Percentiles rank a stretch among this genome's conserved stretches.
phyloP scores from a whole-genome alignment of 2,888 invertebrate species.

The Bombylius major region DNA sequence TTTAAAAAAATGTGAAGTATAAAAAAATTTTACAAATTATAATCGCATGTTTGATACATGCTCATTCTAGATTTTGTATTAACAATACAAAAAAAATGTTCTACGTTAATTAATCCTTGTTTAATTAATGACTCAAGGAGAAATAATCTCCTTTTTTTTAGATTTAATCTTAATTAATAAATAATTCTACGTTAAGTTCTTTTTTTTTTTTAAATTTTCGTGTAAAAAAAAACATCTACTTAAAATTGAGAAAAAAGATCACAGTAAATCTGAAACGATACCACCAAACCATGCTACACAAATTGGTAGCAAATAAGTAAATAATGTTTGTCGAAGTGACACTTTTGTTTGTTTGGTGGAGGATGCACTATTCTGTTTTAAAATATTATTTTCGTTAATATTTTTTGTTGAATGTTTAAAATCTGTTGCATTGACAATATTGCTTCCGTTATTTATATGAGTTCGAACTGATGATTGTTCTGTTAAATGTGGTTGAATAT shows the following conservation, averaged over 20 bases:
- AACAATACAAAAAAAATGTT: no score
- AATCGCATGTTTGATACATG: no score
- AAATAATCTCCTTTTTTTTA: neutral
- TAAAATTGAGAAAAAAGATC: constrained; percentile 37
- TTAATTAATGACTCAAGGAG: neutral
- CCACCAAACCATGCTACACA: constrained; percentile 78
- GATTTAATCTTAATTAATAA: neutral
- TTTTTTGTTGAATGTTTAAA: constrained; percentile 16
- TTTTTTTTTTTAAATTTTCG: neutral
- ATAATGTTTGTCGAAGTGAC: constrained; percentile 36
- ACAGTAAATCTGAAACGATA: constrained; percentile 70
- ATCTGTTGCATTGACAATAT: constrained; percentile 15
- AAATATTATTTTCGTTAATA: constrained; percentile 14
- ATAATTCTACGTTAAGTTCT: neutral
- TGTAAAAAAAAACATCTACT: neutral
- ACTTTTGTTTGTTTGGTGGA: constrained; percentile 11
- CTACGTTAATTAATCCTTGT: no score
- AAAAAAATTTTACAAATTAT: no score
- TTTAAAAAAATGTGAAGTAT: no score
- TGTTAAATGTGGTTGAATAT: constrained; percentile 17
- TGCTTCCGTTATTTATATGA: constrained; percentile 19
- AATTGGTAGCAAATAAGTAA: constrained; percentile 66
- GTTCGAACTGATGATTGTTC: constrained; percentile 7
- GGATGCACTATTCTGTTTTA: constrained; percentile 14
- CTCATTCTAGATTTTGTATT: no score